Percentiles rank a stretch among this genome's conserved stretches.
Conservation (phyloP, 2,797 vertebrate species). For the Fringilla coelebs region DNA sequence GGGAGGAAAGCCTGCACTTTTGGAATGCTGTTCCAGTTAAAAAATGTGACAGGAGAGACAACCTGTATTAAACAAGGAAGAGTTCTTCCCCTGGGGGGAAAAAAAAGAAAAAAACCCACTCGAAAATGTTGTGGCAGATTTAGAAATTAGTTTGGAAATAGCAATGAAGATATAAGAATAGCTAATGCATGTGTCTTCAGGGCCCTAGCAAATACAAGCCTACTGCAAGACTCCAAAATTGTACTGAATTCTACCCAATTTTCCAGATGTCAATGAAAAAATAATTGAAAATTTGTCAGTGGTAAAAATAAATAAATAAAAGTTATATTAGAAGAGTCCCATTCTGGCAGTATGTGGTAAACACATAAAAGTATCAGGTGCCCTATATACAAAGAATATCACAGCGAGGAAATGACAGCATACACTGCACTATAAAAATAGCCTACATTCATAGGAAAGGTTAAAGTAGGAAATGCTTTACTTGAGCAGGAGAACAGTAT, state of each 20-base stretch:
- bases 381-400: background rate
- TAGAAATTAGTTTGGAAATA: background rate
- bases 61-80: background rate
- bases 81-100: background rate
- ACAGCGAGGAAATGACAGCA: accelerated
- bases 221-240: background rate
- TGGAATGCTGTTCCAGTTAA: background rate
- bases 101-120: accelerated
- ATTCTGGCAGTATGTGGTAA: background rate
- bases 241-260: background rate
- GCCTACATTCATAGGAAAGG: background rate
- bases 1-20: background rate
- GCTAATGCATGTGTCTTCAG: background rate
- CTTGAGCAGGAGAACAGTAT: background rate
- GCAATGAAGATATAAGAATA: background rate
- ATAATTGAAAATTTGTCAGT: background rate
- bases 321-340: background rate
- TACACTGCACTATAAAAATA: background rate
- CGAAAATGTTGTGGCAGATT: background rate
- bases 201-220: background rate
- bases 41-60: accelerated
- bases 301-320: background rate
- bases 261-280: background rate
- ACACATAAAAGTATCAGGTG: background rate
- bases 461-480: background rate